These are phyloP conservation scores for Acanthochromis polyacanthus DNA, from an alignment of 2,113 vertebrate species.

Conservation along the genomic window DNA sequence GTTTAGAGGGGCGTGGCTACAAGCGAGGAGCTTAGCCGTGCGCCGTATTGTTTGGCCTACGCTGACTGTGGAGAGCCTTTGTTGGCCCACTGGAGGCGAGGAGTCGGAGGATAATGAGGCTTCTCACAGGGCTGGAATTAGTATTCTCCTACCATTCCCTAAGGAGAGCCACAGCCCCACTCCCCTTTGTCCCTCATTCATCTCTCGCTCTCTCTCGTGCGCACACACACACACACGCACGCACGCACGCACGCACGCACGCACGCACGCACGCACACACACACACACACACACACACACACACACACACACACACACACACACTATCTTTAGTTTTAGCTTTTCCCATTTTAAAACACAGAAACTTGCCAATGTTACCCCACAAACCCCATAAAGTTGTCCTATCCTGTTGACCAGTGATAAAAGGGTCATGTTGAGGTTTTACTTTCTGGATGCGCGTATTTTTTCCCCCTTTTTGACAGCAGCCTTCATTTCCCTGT, in stretches of 20 bases:
- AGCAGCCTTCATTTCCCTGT: too few species aligned
- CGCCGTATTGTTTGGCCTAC: constrained; percentile 79
- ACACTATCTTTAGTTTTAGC: not conserved
- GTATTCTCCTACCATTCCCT: constrained; percentile 84
- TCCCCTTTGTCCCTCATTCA: constrained; percentile 70
- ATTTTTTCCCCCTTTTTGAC: not conserved
- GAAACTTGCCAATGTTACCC: constrained; percentile 4
- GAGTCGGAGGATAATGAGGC: constrained; percentile 69
- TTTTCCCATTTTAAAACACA: not conserved
- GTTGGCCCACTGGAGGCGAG: constrained; percentile 67
- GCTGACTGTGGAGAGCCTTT: constrained; percentile 80
- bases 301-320: constrained; percentile 29
- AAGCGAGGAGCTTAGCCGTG: constrained; percentile 65
- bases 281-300: constrained; percentile 37
- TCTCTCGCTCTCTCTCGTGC: constrained; percentile 13
- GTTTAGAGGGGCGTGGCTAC: constrained; percentile 70
- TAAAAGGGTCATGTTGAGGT: not conserved
- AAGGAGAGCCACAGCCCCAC: constrained; percentile 72
- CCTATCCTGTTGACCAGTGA: not conserved
- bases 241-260: constrained; percentile 33
- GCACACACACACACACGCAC: constrained; percentile 39
- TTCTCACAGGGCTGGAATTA: constrained; percentile 83
- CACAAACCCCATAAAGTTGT: too few species aligned
- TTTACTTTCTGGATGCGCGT: too few species aligned
- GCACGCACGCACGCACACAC: constrained; percentile 31